Evolutionary conservation across 2,797 vertebrate species (phyloP).

Genomic region (Pogoniulus pusillus): DNA sequence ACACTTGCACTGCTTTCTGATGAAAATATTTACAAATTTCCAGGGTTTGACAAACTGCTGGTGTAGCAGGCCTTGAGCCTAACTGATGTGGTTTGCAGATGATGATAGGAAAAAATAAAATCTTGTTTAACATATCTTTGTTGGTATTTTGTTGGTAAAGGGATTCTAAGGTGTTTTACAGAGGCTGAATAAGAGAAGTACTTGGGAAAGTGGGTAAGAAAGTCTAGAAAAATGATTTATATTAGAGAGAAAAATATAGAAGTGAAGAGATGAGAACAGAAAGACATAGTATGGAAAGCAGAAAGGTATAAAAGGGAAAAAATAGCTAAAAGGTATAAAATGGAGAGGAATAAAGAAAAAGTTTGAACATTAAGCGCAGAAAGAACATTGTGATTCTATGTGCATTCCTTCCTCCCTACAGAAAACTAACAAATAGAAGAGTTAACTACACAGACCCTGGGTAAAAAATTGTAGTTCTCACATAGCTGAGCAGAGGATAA

Average conservation of each 20-base stretch:
- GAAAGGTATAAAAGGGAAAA: background rate
- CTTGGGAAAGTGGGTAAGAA: background rate
- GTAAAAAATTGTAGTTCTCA: background rate
- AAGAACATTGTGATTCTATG: background rate
- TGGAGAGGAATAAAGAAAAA: background rate
- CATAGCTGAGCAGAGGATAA: background rate
- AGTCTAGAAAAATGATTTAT: background rate
- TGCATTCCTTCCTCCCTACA: background rate
- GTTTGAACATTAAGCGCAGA: background rate
- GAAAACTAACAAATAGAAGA: background rate
- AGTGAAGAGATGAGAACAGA: background rate
- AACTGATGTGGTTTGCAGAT: background rate
- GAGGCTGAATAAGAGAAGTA: background rate
- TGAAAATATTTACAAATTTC: background rate
- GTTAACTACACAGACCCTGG: background rate
- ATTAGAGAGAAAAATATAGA: background rate
- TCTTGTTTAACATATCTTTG: background rate
- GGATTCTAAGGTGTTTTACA: background rate
- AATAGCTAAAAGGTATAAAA: background rate
- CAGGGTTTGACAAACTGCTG: background rate
- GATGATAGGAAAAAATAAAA: background rate
- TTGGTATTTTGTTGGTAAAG: background rate
- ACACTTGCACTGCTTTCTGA: background rate
- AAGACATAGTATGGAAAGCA: background rate
- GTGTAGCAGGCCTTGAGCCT: background rate